Conservation (phyloP, 2,113 vertebrate genomes). For the Mellivora capensis region DNA sequence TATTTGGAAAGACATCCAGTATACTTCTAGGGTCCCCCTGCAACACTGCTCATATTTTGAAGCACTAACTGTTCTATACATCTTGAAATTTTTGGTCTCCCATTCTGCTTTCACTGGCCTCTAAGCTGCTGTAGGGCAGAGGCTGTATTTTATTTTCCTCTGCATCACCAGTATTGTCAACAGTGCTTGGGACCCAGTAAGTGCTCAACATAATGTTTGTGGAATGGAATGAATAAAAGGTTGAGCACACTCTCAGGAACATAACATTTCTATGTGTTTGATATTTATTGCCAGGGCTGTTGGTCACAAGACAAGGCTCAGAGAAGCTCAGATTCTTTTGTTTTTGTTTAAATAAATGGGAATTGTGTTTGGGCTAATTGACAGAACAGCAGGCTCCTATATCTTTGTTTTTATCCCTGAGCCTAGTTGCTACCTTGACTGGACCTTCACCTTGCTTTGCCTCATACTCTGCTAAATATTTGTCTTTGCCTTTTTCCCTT, state of each 20-base stretch:
- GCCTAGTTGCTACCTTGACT: not conserved
- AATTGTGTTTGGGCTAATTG: not conserved
- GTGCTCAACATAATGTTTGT: not conserved
- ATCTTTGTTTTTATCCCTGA: not conserved
- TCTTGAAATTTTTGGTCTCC: not conserved
- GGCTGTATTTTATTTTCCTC: not conserved
- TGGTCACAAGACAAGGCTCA: not conserved
- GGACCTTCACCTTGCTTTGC: not conserved
- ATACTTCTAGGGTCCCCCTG: not conserved
- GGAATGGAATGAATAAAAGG: not conserved
- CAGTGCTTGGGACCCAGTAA: not conserved
- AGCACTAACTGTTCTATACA: not conserved
- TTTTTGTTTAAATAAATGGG: not conserved
- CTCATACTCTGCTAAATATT: not conserved
- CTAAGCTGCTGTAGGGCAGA: not conserved
- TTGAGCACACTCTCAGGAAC: not conserved
- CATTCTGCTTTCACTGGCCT: not conserved
- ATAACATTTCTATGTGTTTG: not conserved
- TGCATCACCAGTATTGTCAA: not conserved
- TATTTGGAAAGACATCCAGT: not conserved
- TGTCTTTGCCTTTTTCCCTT: not conserved
- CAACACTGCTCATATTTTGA: not conserved
- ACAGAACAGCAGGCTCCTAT: not conserved
- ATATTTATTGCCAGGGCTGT: not conserved
- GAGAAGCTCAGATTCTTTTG: not conserved